phyloP scores from a whole-genome alignment of 2,888 invertebrate species.

The Lochmaea capreae region DNA sequence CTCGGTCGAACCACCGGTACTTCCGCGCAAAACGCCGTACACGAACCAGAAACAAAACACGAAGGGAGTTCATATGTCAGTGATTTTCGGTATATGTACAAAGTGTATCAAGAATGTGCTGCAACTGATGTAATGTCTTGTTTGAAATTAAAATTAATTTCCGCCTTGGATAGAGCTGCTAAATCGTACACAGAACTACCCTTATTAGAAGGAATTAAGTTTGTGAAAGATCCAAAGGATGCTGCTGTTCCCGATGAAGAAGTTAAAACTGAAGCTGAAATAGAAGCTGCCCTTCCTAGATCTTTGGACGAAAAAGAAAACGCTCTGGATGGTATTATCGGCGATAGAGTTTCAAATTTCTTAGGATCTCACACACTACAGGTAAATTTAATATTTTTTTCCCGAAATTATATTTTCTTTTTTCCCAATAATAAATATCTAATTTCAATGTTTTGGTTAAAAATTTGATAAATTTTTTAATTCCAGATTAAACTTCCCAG shows the following conservation, averaged over 20 bases:
- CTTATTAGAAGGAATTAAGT: conserved; percentile 79
- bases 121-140: conserved; percentile 78
- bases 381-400: conserved; percentile 64
- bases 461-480: conserved; percentile 23
- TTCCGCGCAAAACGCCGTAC: conserved; percentile 64
- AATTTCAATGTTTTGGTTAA: background rate
- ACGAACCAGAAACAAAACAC: conserved; percentile 57
- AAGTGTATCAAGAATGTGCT: conserved; percentile 85
- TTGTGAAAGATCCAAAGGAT: conserved; percentile 73
- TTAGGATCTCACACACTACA: conserved; percentile 84
- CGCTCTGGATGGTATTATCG: conserved; percentile 79
- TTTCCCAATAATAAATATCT: background rate
- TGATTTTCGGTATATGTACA: conserved; percentile 79
- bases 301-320: conserved; percentile 78
- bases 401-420: background rate
- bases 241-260: conserved; percentile 64
- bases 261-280: conserved; percentile 70
- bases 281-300: conserved; percentile 80
- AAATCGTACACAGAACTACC: conserved; percentile 73
- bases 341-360: conserved; percentile 80
- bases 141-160: conserved; percentile 82
- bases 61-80: conserved; percentile 67
- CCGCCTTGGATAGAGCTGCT: conserved; percentile 80
- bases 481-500: conserved; percentile 80
- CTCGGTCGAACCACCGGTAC: conserved; percentile 68